Evolutionary conservation across 2,113 vertebrate genomes (phyloP), one percentile per base, ranked within the genome.

Genomic region (Prinia subflava): DNA sequence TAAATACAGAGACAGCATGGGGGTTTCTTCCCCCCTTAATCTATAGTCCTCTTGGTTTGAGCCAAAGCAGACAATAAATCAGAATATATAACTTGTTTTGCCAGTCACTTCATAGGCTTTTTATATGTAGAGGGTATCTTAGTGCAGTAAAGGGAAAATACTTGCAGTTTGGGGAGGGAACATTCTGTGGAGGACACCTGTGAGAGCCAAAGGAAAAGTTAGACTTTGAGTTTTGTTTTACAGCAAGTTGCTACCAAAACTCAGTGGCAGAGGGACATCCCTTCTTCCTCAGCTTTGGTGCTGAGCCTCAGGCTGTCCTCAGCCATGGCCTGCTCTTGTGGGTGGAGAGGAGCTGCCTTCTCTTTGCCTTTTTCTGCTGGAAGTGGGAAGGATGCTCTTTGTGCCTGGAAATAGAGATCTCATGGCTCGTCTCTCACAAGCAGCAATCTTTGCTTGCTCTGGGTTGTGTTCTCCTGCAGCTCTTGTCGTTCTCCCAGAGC

Each of bases 61-160:
- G 95, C 94, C 96, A 98, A 97, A 74, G 31, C 89, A 95, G 92
- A 95, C 92, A 94, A 93, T 97, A 97, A 97, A 97, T 97, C 97
- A 96, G 93, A 94, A 83, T 6, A 15, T 65, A 57, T 90, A 92
- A 94, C 70, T 97, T 92, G 52, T 93, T 96, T 90, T 92, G 89
- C 67, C 95, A 96, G 93, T 95, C 91, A 87, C 55, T 94, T 89
- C 73, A 89, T 90, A 85, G 95, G 95, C 87, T 87, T 96, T 92
- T 95, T 88, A 68, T 83, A 56, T 30, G 30, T 50, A 78, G 81
- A 73, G 11, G 10, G 50, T 73, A 41, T 76, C 75, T 94, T 74
- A 70, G 87, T 65, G 55, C 63, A 41, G 33, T 28, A 77, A 56
- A 62, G 62, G 53, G 71, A 84, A 84, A 95, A 79, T 31, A 71